These are phyloP conservation scores for Phenganax marumi DNA, from an alignment of 92 coral and sea anemone species.

Conservation along the genomic window DNA sequence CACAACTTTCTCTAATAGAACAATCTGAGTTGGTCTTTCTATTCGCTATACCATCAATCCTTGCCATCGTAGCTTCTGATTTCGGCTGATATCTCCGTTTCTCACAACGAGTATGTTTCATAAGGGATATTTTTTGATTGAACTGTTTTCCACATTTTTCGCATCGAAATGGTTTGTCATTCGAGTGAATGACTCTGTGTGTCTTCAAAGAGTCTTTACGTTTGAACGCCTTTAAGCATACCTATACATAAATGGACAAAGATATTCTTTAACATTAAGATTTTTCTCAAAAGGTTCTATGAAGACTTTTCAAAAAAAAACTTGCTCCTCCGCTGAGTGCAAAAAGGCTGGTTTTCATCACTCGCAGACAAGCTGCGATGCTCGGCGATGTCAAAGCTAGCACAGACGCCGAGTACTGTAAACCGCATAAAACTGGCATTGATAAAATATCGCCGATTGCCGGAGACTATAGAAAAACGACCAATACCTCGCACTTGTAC, in stretches of 20 bases:
- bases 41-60: neutral
- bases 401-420: neutral
- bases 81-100: neutral
- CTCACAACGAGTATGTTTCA: conserved; percentile 11
- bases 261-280: neutral
- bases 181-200: conserved; percentile 18
- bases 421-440: neutral
- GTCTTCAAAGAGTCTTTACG: conserved; percentile 30
- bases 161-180: conserved; percentile 23
- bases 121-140: conserved; percentile 26
- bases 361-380: too few species aligned
- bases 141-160: conserved; percentile 29
- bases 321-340: too few species aligned
- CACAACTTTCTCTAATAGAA: neutral
- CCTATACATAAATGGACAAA: neutral
- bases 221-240: conserved; percentile 38
- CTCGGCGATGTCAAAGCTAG: too few species aligned
- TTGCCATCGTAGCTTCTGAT: neutral
- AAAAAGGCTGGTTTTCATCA: too few species aligned
- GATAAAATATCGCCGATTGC: neutral
- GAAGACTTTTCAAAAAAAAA: neutral
- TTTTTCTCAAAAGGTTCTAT: neutral
- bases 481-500: conserved; percentile 29
- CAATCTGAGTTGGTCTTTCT: neutral
- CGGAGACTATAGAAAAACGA: neutral